Conservation (phyloP, 1,140 invertebrate species). For the Diorhabda sublineata region DNA sequence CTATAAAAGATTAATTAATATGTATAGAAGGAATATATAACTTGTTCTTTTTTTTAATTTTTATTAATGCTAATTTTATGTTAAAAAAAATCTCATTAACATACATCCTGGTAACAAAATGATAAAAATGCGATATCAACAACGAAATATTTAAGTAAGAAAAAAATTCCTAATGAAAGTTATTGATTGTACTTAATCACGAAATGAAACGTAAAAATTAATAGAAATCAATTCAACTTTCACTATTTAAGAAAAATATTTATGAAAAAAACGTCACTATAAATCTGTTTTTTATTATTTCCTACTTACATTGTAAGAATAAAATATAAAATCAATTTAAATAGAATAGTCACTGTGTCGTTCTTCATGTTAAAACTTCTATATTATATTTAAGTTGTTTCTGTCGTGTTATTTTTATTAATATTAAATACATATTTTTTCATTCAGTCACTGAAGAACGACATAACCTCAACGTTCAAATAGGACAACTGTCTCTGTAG, state of each 20-base stretch:
- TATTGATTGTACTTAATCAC: too few species aligned
- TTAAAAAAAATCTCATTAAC: too few species aligned
- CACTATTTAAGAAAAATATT: not conserved
- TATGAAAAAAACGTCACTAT: not conserved
- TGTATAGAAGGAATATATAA: too few species aligned
- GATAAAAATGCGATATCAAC: too few species aligned
- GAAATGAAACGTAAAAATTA: too few species aligned
- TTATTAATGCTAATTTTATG: too few species aligned
- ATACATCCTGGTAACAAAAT: too few species aligned
- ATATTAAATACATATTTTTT: slow-evolving; percentile 18
- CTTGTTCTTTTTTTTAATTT: too few species aligned
- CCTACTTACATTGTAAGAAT: slow-evolving; percentile 12
- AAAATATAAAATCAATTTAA: slow-evolving; percentile 4
- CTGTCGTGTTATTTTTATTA: slow-evolving; percentile 8
- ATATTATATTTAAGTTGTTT: not conserved
- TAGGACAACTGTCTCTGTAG: not conserved
- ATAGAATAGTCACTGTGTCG: not conserved
- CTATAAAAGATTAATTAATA: not conserved
- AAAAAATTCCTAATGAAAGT: too few species aligned
- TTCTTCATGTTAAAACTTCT: slow-evolving; percentile 13
- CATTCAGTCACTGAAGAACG: not conserved
- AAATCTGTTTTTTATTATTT: not conserved
- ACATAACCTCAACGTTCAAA: slow-evolving; percentile 11
- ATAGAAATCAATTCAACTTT: too few species aligned
- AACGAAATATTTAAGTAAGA: too few species aligned